Evolutionary conservation across 2,113 vertebrate genomes (phyloP).

Genomic region (Crotalus horridus): DNA sequence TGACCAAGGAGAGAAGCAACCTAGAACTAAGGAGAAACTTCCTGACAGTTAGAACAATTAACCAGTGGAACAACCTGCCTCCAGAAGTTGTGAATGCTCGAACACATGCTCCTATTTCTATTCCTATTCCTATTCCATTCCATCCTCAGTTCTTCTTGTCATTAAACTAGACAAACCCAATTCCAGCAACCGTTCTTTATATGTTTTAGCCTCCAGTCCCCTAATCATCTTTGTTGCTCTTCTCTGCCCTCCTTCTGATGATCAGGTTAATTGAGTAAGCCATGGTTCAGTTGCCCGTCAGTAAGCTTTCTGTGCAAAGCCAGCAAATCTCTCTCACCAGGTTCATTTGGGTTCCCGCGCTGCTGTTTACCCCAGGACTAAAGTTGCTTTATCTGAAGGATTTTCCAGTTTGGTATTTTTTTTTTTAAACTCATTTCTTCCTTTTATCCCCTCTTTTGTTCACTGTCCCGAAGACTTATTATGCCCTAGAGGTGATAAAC

Average conservation of each 20-base stretch:
- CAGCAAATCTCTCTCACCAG: not conserved
- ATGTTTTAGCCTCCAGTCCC: too few species aligned
- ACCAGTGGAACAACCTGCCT: too few species aligned
- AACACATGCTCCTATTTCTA: too few species aligned
- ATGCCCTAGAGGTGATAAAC: not conserved
- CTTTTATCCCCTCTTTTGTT: not conserved
- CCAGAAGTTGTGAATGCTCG: too few species aligned
- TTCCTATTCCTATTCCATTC: too few species aligned
- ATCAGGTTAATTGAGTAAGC: not conserved
- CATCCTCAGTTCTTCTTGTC: too few species aligned
- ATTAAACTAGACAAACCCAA: too few species aligned
- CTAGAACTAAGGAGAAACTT: too few species aligned
- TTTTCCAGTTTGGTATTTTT: not conserved
- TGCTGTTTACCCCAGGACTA: not conserved
- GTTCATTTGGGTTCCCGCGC: not conserved
- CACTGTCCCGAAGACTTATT: not conserved
- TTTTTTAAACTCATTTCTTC: not conserved
- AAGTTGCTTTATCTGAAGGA: not conserved
- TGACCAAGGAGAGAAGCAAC: too few species aligned
- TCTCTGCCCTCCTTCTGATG: not conserved
- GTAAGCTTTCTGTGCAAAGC: not conserved
- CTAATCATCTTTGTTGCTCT: too few species aligned
- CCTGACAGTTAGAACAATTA: too few species aligned
- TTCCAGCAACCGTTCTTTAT: too few species aligned
- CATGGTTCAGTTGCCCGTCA: not conserved